phyloP scores from a whole-genome alignment of 2,113 vertebrate genomes.

The Poicephalus gulielmi region DNA sequence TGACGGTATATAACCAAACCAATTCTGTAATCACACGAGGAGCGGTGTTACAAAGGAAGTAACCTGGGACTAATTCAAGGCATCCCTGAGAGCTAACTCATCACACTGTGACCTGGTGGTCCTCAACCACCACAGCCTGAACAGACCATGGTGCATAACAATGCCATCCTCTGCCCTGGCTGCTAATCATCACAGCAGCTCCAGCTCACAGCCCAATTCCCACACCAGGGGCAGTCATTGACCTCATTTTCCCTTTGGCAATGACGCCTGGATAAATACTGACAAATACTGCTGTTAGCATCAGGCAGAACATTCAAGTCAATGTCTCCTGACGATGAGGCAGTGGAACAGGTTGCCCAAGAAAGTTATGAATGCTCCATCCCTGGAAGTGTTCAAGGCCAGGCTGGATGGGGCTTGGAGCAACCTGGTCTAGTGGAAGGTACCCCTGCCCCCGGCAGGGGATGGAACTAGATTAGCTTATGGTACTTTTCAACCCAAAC shows the following conservation, averaged over 20 bases:
- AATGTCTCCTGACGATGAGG: not conserved
- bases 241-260: not conserved
- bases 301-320: not conserved
- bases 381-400: not conserved
- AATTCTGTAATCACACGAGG: not conserved
- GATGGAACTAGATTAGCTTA: not conserved
- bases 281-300: not conserved
- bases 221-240: accelerated
- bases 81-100: not conserved
- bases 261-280: not conserved
- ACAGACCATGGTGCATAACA: accelerated
- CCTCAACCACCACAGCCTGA: not conserved
- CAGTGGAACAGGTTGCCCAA: not conserved
- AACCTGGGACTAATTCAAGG: not conserved
- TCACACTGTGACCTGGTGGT: not conserved
- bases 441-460: not conserved
- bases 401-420: not conserved
- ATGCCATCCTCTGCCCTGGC: not conserved
- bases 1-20: not conserved
- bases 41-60: accelerated
- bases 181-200: not conserved
- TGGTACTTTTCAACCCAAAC: not conserved
- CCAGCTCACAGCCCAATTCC: not conserved
- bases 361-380: not conserved
- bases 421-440: not conserved